phyloP scores from a whole-genome alignment of 1,140 invertebrate genomes.

The fruit fly (Drosophila melanogaster) region DNA sequence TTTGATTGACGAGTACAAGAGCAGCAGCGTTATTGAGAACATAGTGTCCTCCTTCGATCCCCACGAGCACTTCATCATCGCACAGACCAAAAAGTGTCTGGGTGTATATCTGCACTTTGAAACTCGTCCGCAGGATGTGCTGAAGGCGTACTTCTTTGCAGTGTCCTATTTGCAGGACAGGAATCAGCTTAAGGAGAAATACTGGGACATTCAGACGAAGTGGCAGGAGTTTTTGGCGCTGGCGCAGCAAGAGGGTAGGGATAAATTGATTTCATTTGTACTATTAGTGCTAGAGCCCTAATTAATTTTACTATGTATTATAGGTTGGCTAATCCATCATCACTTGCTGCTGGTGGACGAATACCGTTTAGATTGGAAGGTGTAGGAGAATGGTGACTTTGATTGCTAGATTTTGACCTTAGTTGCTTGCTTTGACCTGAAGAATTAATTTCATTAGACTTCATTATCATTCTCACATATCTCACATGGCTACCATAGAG shows the following conservation, averaged over 20 bases:
- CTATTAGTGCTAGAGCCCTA: slow-evolving; percentile 1
- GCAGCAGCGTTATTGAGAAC: slow-evolving; percentile 70
- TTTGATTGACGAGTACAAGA: slow-evolving; percentile 69
- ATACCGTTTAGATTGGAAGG: slow-evolving; percentile 85
- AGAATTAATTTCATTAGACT: slow-evolving; percentile 40
- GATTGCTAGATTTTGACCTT: slow-evolving; percentile 10
- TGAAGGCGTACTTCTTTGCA: slow-evolving; percentile 83
- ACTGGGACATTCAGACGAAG: slow-evolving; percentile 85
- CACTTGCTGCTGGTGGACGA: slow-evolving; percentile 86
- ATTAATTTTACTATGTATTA: background rate
- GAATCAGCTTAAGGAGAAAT: slow-evolving; percentile 84
- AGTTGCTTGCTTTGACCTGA: slow-evolving; percentile 19
- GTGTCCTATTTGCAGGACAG: slow-evolving; percentile 84
- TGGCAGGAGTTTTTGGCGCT: slow-evolving; percentile 82
- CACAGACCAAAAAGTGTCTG: slow-evolving; percentile 75
- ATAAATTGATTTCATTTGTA: background rate
- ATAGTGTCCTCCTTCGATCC: slow-evolving; percentile 85
- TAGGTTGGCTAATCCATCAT: slow-evolving; percentile 85
- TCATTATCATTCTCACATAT: slow-evolving; percentile 66
- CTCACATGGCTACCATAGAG: slow-evolving; percentile 55
- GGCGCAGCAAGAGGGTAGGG: slow-evolving; percentile 73
- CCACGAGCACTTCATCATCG: slow-evolving; percentile 83
- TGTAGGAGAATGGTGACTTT: slow-evolving; percentile 31
- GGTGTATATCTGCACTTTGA: slow-evolving; percentile 84
- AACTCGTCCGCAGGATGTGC: slow-evolving; percentile 74